phyloP scores from a whole-genome alignment of 2,113 vertebrate genomes.

The Mystacornis crossleyi region DNA sequence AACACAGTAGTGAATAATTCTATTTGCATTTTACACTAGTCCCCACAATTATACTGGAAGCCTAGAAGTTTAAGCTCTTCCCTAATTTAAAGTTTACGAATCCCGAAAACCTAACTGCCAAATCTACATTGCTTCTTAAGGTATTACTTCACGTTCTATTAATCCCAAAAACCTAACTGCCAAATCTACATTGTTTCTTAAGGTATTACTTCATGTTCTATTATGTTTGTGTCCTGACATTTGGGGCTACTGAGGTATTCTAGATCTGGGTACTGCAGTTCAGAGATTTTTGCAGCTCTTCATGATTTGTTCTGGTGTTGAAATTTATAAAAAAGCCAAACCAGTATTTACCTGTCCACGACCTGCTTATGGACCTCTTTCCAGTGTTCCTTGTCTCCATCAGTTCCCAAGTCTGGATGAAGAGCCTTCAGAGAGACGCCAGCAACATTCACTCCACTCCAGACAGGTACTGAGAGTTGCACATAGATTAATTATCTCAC shows the following conservation, averaged over 20 bases:
- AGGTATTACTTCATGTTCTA: not conserved
- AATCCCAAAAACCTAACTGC: too few relatives aligned
- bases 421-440: constrained; percentile 89
- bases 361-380: constrained; percentile 91
- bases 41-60: not conserved
- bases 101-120: not conserved
- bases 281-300: not conserved
- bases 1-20: not conserved
- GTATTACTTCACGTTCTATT: not conserved
- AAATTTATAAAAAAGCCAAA: not conserved
- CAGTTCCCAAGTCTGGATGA: constrained; percentile 88
- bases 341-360: constrained; percentile 88
- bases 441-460: constrained; percentile 96
- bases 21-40: not conserved
- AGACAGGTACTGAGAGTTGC: constrained; percentile 87
- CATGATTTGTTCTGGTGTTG: not conserved
- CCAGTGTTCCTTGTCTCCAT: constrained; percentile 90
- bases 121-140: not conserved
- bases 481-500: not conserved
- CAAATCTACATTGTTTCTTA: not conserved
- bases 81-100: not conserved
- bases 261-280: not conserved
- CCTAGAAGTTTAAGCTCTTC: not conserved
- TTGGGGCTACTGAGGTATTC: not conserved
- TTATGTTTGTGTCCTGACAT: not conserved